Conservation (phyloP, 1,140 invertebrate species). For the Pseudomyrmex sp. region DNA sequence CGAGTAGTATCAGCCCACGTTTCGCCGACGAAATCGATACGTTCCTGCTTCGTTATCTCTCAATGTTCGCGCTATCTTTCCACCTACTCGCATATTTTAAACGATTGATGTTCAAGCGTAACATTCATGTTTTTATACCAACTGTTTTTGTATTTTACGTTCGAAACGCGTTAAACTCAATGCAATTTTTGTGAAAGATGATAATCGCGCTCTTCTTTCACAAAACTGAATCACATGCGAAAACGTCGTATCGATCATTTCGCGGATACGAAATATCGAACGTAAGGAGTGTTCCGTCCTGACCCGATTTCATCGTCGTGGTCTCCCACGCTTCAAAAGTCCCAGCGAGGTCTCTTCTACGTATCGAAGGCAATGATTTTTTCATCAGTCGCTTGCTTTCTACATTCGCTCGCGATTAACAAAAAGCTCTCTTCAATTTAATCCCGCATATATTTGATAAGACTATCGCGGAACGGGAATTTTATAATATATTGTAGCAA, state of each 20-base stretch:
- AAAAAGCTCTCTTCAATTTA: too few species aligned
- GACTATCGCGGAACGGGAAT: too few species aligned
- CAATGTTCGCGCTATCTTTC: constrained; percentile 28
- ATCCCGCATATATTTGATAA: too few species aligned
- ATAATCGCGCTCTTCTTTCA: not conserved
- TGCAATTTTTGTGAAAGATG: too few species aligned
- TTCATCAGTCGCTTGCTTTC: too few species aligned
- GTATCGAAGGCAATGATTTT: not conserved
- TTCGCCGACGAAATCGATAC: constrained; percentile 69
- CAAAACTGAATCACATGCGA: not conserved
- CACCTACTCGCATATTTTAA: constrained; percentile 16
- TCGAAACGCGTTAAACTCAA: too few species aligned
- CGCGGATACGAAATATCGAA: constrained; percentile 64
- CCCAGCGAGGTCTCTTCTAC: constrained; percentile 3
- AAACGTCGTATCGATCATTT: constrained; percentile 58
- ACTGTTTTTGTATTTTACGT: too few species aligned
- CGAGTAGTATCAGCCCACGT: constrained; percentile 24
- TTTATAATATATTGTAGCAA: not conserved
- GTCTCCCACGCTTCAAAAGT: constrained; percentile 56
- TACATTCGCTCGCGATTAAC: too few species aligned
- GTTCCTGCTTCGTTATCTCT: constrained; percentile 49
- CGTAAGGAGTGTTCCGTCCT: constrained; percentile 70
- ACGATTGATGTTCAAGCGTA: not conserved
- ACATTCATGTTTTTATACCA: too few species aligned
- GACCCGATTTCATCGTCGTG: constrained; percentile 64